phyloP scores from a whole-genome alignment of 2,888 invertebrate genomes.

The Ctenicera cuprea region DNA sequence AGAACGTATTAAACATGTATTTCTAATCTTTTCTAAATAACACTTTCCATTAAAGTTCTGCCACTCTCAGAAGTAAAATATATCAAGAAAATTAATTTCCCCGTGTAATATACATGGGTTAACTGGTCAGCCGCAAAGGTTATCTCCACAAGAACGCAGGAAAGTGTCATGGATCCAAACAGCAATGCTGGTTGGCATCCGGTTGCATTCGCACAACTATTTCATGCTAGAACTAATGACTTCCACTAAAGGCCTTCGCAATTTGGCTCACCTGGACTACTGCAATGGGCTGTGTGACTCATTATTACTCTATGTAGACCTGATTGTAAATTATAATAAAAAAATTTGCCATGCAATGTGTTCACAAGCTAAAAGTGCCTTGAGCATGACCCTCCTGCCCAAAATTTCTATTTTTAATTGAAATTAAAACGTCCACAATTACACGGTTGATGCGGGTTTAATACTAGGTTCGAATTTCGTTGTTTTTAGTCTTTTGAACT shows the following conservation, averaged over 20 bases:
- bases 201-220: conserved; percentile 10
- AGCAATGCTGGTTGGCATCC: conserved; percentile 21
- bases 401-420: neutral
- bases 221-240: neutral
- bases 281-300: conserved; percentile 2
- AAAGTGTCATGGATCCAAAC: conserved; percentile 22
- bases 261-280: conserved; percentile 2
- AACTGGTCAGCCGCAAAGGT: conserved; percentile 15
- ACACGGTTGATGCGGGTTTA: neutral
- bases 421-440: neutral
- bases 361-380: neutral
- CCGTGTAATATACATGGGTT: neutral
- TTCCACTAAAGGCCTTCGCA: neutral
- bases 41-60: too few species aligned
- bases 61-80: neutral
- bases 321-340: neutral
- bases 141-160: conserved; percentile 17
- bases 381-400: neutral
- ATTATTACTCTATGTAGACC: conserved; percentile 13
- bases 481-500: neutral
- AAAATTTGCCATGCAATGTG: neutral
- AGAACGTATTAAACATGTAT: too few species aligned
- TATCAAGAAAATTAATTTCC: neutral
- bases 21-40: too few species aligned
- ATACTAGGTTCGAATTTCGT: neutral